Conservation (phyloP, 2,113 vertebrate genomes). For the Raja brachyura region DNA sequence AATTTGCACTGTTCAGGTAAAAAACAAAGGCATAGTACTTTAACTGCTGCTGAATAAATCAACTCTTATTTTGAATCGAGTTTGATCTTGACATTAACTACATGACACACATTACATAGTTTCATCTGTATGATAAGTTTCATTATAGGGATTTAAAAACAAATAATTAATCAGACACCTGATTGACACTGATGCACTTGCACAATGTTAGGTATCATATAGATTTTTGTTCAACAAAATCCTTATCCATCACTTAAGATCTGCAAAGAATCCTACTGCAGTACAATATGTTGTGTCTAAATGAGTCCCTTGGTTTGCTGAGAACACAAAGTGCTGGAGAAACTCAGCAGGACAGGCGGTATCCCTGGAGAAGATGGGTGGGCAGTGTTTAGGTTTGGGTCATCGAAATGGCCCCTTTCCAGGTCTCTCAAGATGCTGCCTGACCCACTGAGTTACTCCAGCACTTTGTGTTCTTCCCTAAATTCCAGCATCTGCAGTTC, state of each 20-base stretch:
- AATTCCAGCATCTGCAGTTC: too few species aligned
- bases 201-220: neutral
- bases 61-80: neutral
- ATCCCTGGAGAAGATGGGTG: too few species aligned
- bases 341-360: too few species aligned
- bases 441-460: too few species aligned
- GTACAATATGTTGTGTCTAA: neutral
- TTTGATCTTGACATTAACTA: neutral
- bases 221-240: neutral
- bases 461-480: too few species aligned
- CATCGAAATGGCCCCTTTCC: too few species aligned
- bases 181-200: neutral
- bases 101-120: too few species aligned
- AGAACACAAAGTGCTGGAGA: too few species aligned
- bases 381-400: too few species aligned
- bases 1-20: neutral
- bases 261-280: neutral
- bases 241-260: neutral
- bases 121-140: neutral
- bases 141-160: neutral
- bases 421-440: too few species aligned
- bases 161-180: neutral
- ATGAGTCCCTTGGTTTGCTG: neutral
- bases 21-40: neutral
- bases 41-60: neutral